Base-by-base conservation (phyloP, 2,888 invertebrate genomes). In the Mylabris sibirica region DNA sequence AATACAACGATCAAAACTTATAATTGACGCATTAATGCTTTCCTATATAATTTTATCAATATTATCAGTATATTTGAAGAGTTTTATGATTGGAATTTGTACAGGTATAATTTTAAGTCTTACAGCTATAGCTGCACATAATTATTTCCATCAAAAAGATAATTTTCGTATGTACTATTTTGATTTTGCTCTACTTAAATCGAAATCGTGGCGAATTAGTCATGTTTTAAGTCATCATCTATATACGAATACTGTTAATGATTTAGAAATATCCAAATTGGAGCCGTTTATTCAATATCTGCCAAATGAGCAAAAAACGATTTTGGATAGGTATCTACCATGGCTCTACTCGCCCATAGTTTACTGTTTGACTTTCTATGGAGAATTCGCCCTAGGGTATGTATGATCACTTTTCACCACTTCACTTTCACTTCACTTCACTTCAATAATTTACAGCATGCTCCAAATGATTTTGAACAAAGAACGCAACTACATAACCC, bases 161-260 rank as follows among this genome's bases (percentile, higher is more conserved):
- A 93, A 90, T 80, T 93, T 92, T 88, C 88, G 93, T 67, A 93
- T 93, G 92, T 92, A 91, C 78, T 89, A 92, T 69, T 92, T 93
- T 77, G 92, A 94, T 78, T 84, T 95, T 69, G 87, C 88, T 17
- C 80, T 90, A 74, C 86, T 92, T 87, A 90, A 90, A 2, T 89
- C 90, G 63, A 87, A 87, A 90, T 90, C 81, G 80, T 94, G 93
- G 89, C 87, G 94, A 69, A 88, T 94, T 44, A 90, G 90, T 0
- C 95, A 95, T 78, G 90, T 87, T 0, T 81, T 95, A 59, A 93
- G 93, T 44, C 95, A 95, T 82, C 95, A 95, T 79, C 85, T 92
- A 9, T 93, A 90, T 79, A 89, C 94, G 0, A 95, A 95, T 80
- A 92, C 94, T 0, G 83, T 91, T 4, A 88, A 90, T 83, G 95